phyloP scores from a whole-genome alignment of 2,888 invertebrate species.

The Apotomis betuletana region DNA sequence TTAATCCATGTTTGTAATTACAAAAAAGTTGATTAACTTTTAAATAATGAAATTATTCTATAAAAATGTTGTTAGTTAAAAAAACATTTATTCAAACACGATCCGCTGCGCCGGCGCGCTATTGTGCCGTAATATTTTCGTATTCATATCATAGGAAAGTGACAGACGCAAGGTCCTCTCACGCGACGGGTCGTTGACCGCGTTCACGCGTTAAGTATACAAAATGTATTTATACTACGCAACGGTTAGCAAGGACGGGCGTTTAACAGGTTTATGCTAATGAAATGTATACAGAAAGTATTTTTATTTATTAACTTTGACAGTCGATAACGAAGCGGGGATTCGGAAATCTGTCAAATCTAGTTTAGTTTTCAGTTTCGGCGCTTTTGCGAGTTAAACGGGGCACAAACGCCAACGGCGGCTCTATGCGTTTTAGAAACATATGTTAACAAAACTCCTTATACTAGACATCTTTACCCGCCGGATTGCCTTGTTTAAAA shows the following conservation, averaged over 20 bases:
- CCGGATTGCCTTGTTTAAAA: too few relatives aligned
- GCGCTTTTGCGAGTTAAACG: too few relatives aligned
- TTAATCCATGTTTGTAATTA: too few relatives aligned
- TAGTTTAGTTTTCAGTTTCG: too few relatives aligned
- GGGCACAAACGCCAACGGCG: too few relatives aligned
- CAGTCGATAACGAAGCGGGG: too few relatives aligned
- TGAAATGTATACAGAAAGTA: conserved; percentile 21
- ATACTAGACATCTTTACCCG: too few relatives aligned
- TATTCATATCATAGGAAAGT: conserved; percentile 58
- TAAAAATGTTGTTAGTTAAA: not conserved
- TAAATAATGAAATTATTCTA: too few relatives aligned
- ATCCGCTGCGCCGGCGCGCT: conserved; percentile 1
- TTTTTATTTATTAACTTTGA: not conserved
- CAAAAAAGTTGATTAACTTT: too few relatives aligned
- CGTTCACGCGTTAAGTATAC: conserved; percentile 46
- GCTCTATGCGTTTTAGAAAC: too few relatives aligned
- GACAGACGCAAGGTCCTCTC: conserved; percentile 64
- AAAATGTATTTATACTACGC: conserved; percentile 33
- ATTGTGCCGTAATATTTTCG: conserved; percentile 31
- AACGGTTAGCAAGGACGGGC: conserved; percentile 31
- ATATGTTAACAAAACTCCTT: too few relatives aligned
- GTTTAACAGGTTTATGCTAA: conserved; percentile 25
- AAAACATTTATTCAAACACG: not conserved
- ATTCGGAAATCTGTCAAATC: too few relatives aligned
- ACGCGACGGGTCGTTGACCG: conserved; percentile 66